Percentiles rank a stretch among this genome's conserved stretches.
phyloP scores from a whole-genome alignment of 2,888 invertebrate species.

The Tinea pellionella region DNA sequence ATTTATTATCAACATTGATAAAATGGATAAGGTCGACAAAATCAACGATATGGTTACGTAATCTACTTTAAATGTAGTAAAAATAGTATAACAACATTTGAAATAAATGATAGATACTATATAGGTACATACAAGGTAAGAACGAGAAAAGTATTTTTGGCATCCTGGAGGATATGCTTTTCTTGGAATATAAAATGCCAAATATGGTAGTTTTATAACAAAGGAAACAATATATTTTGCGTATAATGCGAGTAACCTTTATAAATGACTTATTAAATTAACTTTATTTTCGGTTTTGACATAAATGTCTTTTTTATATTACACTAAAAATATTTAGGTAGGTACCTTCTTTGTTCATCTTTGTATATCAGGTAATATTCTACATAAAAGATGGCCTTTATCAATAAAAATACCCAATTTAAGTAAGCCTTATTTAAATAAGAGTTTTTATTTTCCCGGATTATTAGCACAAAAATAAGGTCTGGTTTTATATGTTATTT shows the following conservation, averaged over 20 bases:
- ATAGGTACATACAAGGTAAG: not conserved
- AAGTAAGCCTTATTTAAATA: too few relatives aligned
- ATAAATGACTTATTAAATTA: not conserved
- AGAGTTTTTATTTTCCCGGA: too few relatives aligned
- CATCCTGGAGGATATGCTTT: too few relatives aligned
- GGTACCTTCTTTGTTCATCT: too few relatives aligned
- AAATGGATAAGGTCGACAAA: conserved; percentile 4
- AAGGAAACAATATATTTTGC: not conserved
- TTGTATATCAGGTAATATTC: too few relatives aligned
- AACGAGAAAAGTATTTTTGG: too few relatives aligned
- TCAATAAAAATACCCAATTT: too few relatives aligned
- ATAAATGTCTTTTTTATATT: not conserved
- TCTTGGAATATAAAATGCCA: not conserved
- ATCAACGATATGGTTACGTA: not conserved
- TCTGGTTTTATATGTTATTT: too few relatives aligned
- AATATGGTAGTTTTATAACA: not conserved
- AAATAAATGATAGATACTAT: not conserved
- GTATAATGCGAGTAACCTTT: not conserved
- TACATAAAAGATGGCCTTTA: too few relatives aligned
- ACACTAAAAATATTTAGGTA: too few relatives aligned
- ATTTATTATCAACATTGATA: conserved; percentile 6
- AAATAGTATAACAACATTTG: not conserved
- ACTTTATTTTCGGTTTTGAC: not conserved
- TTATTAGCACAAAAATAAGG: too few relatives aligned
- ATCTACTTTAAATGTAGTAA: not conserved